Percentiles rank a stretch among this genome's conserved stretches.
Evolutionary conservation across 2,888 invertebrate genomes (phyloP).

Genomic region (Drosophila yooni): DNA sequence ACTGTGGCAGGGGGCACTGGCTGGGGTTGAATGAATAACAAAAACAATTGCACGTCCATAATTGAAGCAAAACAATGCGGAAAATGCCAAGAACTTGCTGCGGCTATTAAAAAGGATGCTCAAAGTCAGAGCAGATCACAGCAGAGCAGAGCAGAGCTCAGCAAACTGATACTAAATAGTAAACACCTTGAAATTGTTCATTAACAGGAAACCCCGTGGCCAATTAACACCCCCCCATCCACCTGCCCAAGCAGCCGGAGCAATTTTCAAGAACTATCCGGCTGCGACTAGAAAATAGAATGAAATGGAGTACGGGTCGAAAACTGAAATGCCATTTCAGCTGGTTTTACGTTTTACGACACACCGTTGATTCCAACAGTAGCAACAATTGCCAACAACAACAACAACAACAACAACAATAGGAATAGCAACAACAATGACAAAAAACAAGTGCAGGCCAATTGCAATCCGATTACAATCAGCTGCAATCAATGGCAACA

Average conservation of each 20-base stretch:
- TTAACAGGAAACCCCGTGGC: conserved; percentile 63
- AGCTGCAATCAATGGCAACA: conserved; percentile 72
- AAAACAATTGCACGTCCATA: conserved; percentile 60
- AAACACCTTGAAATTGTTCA: conserved; percentile 64
- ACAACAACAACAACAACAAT: conserved; percentile 30
- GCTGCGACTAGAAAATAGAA: conserved; percentile 7
- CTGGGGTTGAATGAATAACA: conserved; percentile 42
- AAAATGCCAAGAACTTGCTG: conserved; percentile 13
- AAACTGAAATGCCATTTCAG: conserved; percentile 27
- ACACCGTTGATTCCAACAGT: conserved; percentile 20
- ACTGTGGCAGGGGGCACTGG: neutral
- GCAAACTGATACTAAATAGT: conserved; percentile 4
- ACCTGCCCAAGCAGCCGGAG: neutral
- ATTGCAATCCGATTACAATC: conserved; percentile 80
- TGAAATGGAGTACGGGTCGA: conserved; percentile 1
- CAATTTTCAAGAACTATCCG: conserved; percentile 21
- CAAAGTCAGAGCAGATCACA: conserved; percentile 21
- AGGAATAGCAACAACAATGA: conserved; percentile 19
- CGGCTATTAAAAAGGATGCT: conserved; percentile 23
- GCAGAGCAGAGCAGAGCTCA: neutral
- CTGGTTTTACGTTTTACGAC: conserved; percentile 17
- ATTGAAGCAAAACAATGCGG: conserved; percentile 71
- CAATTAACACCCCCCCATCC: conserved; percentile 56
- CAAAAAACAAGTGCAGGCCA: conserved; percentile 66
- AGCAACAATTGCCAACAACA: conserved; percentile 65